Percentiles rank a stretch among this genome's conserved stretches.
These are phyloP conservation scores for Drusus annulatus DNA, from an alignment of 1,140 invertebrate genomes.

Conservation along the genomic window DNA sequence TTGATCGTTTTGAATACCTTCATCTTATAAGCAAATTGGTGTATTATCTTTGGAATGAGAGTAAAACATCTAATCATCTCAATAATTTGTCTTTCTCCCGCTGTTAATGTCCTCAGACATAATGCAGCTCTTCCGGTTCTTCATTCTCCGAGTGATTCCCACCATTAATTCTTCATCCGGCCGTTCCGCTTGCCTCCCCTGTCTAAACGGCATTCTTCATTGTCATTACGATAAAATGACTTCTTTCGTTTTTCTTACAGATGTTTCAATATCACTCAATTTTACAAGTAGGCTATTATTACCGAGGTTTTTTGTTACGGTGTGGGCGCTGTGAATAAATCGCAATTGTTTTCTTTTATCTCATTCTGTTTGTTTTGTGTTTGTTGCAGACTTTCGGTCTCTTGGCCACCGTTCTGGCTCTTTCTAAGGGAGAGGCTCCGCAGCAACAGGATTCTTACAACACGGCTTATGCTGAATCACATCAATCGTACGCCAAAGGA, in stretches of 20 bases:
- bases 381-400: conserved; percentile 13
- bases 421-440: conserved; percentile 13
- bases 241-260: no score
- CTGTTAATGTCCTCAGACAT: no score
- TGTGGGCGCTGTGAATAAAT: no score
- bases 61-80: no score
- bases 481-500: conserved; percentile 41
- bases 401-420: neutral
- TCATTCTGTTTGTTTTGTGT: neutral
- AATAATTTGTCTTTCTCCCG: no score
- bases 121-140: no score
- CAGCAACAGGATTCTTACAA: conserved; percentile 35
- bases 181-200: neutral
- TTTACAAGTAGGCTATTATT: no score
- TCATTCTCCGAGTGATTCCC: neutral
- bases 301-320: no score
- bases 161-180: neutral
- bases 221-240: no score
- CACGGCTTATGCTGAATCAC: conserved; percentile 30
- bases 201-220: neutral
- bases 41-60: no score
- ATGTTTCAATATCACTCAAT: no score
- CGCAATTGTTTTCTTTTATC: neutral
- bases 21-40: neutral
- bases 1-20: no score